These are phyloP conservation scores for Chiloscyllium plagiosum DNA, from an alignment of 2,113 vertebrate species.

Conservation along the genomic window DNA sequence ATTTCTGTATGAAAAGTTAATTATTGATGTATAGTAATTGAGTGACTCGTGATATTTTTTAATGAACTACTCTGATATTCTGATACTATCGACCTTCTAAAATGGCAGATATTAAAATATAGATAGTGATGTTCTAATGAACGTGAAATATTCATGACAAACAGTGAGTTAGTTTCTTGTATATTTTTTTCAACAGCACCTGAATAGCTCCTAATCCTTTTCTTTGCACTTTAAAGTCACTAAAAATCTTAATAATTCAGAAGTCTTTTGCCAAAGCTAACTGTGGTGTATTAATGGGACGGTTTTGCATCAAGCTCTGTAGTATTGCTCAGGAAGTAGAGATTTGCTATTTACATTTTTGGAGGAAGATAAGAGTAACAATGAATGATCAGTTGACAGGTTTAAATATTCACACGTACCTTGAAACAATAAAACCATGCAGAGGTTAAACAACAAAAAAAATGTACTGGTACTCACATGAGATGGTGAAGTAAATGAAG, in stretches of 20 bases:
- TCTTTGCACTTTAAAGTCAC: background rate
- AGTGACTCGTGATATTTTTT: constrained; percentile 20
- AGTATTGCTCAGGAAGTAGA: background rate
- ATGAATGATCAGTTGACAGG: background rate
- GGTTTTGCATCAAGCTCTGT: background rate
- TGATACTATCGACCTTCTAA: constrained; percentile 25
- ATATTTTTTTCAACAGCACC: background rate
- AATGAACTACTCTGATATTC: constrained; percentile 34
- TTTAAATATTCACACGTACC: background rate
- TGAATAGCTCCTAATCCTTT: background rate
- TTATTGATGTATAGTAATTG: constrained; percentile 35
- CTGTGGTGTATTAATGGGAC: background rate
- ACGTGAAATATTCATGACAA: constrained; percentile 33
- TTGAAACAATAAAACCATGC: background rate
- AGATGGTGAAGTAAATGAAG: background rate
- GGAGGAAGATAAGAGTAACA: background rate
- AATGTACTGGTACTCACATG: background rate
- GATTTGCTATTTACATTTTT: background rate
- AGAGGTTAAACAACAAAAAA: background rate
- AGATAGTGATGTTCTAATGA: constrained; percentile 35
- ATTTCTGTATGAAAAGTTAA: constrained; percentile 32
- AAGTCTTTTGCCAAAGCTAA: background rate
- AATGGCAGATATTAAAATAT: constrained; percentile 33
- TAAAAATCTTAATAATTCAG: background rate
- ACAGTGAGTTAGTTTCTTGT: constrained; percentile 22